Evolutionary conservation across 1,140 invertebrate genomes (phyloP).

Genomic region (Nephotettix cincticeps): DNA sequence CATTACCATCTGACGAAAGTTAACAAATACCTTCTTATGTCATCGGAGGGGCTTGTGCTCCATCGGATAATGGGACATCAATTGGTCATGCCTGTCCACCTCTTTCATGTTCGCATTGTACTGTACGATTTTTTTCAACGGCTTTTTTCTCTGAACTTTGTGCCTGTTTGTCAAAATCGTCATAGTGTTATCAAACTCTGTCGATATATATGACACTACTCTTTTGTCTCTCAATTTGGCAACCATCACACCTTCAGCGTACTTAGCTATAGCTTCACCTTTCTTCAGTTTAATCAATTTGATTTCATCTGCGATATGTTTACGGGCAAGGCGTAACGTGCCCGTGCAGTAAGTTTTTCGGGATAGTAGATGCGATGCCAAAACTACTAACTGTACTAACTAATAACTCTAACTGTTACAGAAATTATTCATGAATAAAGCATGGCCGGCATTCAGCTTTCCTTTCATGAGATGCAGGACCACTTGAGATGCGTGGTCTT

Average conservation of each 20-base stretch:
- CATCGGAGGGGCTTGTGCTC: constrained; percentile 13
- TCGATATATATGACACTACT: constrained; percentile 42
- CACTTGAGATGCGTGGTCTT: constrained; percentile 30
- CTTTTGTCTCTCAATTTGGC: constrained; percentile 45
- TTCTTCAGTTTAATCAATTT: neutral
- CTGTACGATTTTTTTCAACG: neutral
- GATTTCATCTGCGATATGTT: neutral
- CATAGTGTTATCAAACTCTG: constrained; percentile 35
- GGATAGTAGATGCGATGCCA: neutral
- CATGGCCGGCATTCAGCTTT: constrained; percentile 17
- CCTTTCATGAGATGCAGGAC: constrained; percentile 22
- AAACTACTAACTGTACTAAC: no score
- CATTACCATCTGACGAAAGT: constrained; percentile 5
- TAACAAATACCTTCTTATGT: constrained; percentile 26
- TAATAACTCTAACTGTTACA: constrained; percentile 28
- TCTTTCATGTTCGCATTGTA: constrained; percentile 24
- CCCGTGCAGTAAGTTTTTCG: neutral
- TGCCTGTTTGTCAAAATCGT: constrained; percentile 32
- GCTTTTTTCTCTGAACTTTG: neutral
- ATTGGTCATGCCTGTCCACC: constrained; percentile 22
- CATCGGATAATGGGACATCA: constrained; percentile 8
- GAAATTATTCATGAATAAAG: constrained; percentile 30
- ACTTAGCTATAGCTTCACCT: constrained; percentile 1
- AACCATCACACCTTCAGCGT: constrained; percentile 28
- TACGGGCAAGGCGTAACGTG: neutral